Conservation (phyloP, 1,140 invertebrate species). For the Apis florea region DNA sequence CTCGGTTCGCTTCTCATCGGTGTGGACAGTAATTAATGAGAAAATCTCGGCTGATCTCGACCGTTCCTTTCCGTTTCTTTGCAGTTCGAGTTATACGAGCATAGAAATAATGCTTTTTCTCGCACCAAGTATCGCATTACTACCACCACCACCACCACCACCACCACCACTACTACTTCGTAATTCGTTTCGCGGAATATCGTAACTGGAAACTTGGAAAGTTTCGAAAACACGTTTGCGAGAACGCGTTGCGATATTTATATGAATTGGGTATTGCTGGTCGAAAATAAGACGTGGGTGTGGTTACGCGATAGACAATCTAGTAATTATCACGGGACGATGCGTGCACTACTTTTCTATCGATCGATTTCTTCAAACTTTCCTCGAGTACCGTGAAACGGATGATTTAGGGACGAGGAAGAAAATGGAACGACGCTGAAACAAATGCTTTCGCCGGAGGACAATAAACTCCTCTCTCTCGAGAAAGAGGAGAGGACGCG, state of each 20-base stretch:
- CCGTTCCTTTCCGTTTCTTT: slow-evolving; percentile 19
- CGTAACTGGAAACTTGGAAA: no score
- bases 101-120: slow-evolving; percentile 31
- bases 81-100: slow-evolving; percentile 3
- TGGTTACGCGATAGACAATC: no score
- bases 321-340: no score
- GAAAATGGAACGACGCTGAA: not conserved
- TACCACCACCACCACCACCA: no score
- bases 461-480: slow-evolving; percentile 38
- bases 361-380: no score
- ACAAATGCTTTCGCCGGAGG: slow-evolving; percentile 15
- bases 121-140: not conserved
- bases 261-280: no score
- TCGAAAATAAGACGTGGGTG: no score
- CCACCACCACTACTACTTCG: no score
- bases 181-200: no score
- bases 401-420: not conserved
- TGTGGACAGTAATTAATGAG: slow-evolving; percentile 45
- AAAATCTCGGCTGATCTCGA: slow-evolving; percentile 33
- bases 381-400: not conserved
- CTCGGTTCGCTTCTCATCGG: slow-evolving; percentile 25
- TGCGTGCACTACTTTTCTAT: no score
- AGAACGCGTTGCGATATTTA: no score
- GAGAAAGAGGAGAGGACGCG: slow-evolving; percentile 12
- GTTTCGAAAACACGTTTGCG: no score